Percentiles rank a stretch among this genome's conserved stretches.
phyloP scores from a whole-genome alignment of 2,888 invertebrate species.

The Sturmia bella region DNA sequence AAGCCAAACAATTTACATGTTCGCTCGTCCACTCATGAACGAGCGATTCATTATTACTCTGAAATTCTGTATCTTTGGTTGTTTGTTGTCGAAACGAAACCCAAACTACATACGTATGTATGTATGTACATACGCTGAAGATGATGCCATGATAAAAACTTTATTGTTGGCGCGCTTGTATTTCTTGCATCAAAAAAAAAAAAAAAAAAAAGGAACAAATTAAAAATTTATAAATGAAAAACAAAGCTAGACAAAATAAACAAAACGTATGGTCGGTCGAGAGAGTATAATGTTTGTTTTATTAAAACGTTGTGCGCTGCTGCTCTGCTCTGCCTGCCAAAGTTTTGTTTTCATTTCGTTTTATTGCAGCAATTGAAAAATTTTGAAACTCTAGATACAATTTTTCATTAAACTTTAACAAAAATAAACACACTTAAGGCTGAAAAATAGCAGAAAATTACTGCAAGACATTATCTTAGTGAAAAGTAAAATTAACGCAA shows the following conservation, averaged over 20 bases:
- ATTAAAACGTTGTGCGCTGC: neutral
- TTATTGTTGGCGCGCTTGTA: neutral
- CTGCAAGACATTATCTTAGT: conserved; percentile 27
- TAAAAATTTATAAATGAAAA: conserved; percentile 17
- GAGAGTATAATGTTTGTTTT: conserved; percentile 21
- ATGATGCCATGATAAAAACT: conserved; percentile 57
- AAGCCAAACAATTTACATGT: neutral
- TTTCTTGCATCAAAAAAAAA: neutral
- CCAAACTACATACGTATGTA: too few relatives aligned
- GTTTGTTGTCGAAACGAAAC: conserved; percentile 34
- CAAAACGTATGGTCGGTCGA: conserved; percentile 39
- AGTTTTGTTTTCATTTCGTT: neutral
- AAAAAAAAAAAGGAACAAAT: conserved; percentile 6
- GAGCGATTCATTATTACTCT: neutral
- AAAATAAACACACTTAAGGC: conserved; percentile 42
- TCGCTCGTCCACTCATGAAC: neutral
- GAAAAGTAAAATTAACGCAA: neutral
- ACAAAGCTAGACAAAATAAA: conserved; percentile 9
- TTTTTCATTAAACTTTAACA: conserved; percentile 57
- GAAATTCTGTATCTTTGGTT: neutral
- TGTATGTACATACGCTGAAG: too few relatives aligned
- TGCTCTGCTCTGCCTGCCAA: neutral
- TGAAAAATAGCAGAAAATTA: conserved; percentile 23
- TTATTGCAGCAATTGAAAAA: conserved; percentile 50
- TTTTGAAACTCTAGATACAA: conserved; percentile 47